A percentile compares a stretch with the other conserved stretches of the same genome.
Conservation (phyloP, 2,113 vertebrate genomes). For the Xenus cinereus region DNA sequence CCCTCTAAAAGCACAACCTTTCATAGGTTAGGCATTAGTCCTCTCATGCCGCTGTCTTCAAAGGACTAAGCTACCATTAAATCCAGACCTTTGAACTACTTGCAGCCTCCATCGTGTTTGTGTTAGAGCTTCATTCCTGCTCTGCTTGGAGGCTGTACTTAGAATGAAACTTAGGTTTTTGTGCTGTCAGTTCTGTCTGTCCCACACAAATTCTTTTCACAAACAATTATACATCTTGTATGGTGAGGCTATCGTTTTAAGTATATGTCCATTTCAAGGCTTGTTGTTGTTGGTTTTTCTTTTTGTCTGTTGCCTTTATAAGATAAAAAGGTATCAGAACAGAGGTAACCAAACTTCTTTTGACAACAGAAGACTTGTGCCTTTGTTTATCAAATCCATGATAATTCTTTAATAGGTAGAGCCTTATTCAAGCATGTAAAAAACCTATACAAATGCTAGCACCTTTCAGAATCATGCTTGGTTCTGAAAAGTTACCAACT, state of each 20-base stretch:
- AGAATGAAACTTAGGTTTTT: background rate
- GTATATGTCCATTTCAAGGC: background rate
- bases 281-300: background rate
- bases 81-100: background rate
- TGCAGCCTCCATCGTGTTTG: background rate
- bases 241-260: background rate
- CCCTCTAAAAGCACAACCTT: background rate
- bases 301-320: background rate
- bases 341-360: background rate
- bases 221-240: background rate
- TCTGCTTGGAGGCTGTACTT: background rate
- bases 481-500: background rate
- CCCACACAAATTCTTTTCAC: background rate
- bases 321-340: background rate
- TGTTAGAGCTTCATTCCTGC: background rate
- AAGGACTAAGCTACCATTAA: background rate
- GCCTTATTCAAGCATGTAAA: background rate
- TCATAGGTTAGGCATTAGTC: background rate
- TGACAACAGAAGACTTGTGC: background rate
- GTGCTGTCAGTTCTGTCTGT: background rate
- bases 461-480: background rate
- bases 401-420: background rate
- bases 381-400: background rate
- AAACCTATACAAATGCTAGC: background rate
- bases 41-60: background rate